Conservation (phyloP, 2,113 vertebrate species). For the Donacobius atricapilla region DNA sequence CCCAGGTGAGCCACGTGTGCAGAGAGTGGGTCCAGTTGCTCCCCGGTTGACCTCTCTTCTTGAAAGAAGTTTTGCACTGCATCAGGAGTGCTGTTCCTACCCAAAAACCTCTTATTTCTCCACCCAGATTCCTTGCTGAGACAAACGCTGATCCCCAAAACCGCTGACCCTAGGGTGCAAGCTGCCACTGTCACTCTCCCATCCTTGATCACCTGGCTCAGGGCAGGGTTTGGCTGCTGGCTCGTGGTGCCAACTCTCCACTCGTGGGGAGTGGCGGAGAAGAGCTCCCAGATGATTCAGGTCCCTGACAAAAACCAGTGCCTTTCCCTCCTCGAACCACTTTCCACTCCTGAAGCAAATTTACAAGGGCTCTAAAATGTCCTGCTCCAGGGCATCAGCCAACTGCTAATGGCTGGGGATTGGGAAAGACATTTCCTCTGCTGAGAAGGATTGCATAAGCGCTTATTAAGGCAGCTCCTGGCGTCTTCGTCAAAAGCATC, state of each 20-base stretch:
- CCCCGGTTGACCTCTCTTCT: neutral
- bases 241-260: rapidly evolving
- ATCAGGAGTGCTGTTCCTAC: neutral
- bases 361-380: constrained; percentile 58
- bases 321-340: neutral
- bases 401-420: constrained; percentile 39
- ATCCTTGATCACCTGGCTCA: rapidly evolving
- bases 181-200: neutral
- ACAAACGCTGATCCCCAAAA: neutral
- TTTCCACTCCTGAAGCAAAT: constrained; percentile 52
- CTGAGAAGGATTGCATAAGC: constrained; percentile 29
- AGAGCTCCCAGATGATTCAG: neutral
- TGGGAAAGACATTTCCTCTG: constrained; percentile 58
- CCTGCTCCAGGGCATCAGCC: constrained; percentile 53
- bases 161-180: neutral
- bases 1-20: rapidly evolving
- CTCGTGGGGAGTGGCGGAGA: rapidly evolving
- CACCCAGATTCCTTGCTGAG: neutral
- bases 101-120: neutral
- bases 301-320: neutral
- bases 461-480: constrained; percentile 49
- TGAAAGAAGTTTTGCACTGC: neutral
- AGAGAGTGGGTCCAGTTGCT: neutral
- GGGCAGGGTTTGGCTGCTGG: neutral
- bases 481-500: constrained; percentile 18